Base-by-base conservation (phyloP, 2,888 invertebrate species). In the Melinaea menophilus region DNA sequence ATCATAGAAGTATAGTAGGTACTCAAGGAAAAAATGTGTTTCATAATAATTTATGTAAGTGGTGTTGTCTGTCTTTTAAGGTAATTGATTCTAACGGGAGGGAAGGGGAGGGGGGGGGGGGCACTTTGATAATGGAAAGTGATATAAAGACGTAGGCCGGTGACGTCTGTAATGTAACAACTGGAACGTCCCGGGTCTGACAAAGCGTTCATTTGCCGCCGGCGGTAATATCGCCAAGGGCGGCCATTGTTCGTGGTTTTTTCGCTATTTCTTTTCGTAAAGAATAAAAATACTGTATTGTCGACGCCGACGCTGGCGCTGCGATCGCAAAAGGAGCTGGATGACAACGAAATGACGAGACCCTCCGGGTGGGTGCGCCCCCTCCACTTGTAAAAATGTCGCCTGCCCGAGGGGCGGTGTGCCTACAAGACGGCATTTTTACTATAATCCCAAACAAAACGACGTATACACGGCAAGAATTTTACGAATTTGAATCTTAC, bases 161-260 rank as follows among this genome's bases (percentile, higher is more conserved):
- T 82, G 86, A 85, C 86, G 84, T 85, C 86, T 82, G 84, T 87
- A 88, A 88, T 84, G 87, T 85, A 86, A 85, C 86, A 81, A 86
- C 86, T 84, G 85, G 82, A 85, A 85, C 86, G 85, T 85, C 80
- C 82, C 83, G 80, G 77, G 81, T 78, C 81, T 84, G 85, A 90
- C 90, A 90, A 90, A 90, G 89, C 90, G 79, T 86, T 89, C 90
- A 89, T 90, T 89, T 88, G 84, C 86, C 82, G 90, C 88, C 86
- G 90, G 89, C 90, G 88, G 89, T 88, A 88, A 90, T 89, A 86
- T 85, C 86, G 86, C 85, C 89, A 85, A 85, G 86, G 90, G 89
- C 88, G 85, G 81, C 81, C 80, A 89, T 90, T 90, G 90, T 90
- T 89, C 89, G 82, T 85, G 80, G 71, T 82, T 74, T 79, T 84